phyloP scores from a whole-genome alignment of 2,888 invertebrate species.

The Drosophila mulleri region DNA sequence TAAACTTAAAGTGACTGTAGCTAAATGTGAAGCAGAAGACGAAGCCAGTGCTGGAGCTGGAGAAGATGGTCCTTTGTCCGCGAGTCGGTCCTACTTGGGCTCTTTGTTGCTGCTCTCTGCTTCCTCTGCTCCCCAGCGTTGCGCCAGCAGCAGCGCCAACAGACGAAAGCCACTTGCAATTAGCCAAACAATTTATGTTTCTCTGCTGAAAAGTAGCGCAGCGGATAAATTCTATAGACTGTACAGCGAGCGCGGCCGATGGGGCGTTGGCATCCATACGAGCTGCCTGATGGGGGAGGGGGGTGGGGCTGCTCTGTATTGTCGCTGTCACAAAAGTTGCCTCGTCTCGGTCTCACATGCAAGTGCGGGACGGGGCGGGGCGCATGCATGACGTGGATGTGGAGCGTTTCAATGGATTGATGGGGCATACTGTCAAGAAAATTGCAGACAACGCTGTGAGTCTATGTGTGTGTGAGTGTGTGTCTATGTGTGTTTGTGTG shows the following conservation, averaged over 20 bases:
- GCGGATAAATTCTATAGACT: slow-evolving; percentile 8
- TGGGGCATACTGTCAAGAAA: slow-evolving; percentile 50
- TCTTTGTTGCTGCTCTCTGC: slow-evolving; percentile 9
- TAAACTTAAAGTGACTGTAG: slow-evolving; percentile 19
- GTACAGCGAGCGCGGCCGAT: neutral
- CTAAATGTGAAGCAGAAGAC: neutral
- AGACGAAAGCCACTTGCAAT: slow-evolving; percentile 69
- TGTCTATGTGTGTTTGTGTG: neutral
- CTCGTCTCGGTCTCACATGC: neutral
- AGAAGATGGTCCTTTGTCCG: slow-evolving; percentile 29
- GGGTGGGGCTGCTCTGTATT: neutral
- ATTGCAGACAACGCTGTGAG: neutral
- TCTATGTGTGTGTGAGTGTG: neutral
- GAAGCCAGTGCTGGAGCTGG: neutral
- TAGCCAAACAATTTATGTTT: slow-evolving; percentile 76
- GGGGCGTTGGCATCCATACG: neutral
- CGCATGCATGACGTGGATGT: slow-evolving; percentile 37
- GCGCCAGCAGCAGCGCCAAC: neutral
- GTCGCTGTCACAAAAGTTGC: slow-evolving; percentile 38
- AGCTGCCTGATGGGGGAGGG: neutral
- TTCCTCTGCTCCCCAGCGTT: neutral
- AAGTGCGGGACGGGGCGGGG: neutral
- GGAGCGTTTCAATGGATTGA: slow-evolving; percentile 47
- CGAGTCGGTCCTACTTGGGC: slow-evolving; percentile 12
- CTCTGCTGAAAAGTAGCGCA: slow-evolving; percentile 47